These are phyloP conservation scores for Metallyticus violacea DNA, from an alignment of 2,888 invertebrate genomes.

Conservation along the genomic window DNA sequence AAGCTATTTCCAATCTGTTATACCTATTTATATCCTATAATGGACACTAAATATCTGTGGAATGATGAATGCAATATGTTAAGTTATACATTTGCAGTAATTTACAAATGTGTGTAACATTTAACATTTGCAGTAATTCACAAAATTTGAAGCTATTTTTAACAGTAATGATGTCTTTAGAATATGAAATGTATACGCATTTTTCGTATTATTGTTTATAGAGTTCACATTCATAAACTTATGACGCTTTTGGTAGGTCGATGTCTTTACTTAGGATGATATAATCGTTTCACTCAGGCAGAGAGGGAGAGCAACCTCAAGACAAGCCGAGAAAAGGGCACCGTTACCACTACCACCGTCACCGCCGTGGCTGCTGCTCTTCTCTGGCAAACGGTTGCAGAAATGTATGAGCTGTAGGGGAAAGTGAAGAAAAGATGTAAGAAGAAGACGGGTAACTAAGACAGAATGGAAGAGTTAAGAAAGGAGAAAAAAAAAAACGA, in stretches of 20 bases:
- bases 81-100: too few relatives aligned
- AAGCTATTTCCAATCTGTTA: too few relatives aligned
- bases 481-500: neutral
- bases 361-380: neutral
- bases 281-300: neutral
- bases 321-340: constrained; percentile 32
- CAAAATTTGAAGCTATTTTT: too few relatives aligned
- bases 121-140: too few relatives aligned
- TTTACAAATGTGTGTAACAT: too few relatives aligned
- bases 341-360: neutral
- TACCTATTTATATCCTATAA: too few relatives aligned
- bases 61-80: too few relatives aligned
- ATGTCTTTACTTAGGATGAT: neutral
- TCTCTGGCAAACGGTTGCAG: constrained; percentile 28
- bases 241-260: neutral
- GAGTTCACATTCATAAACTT: neutral
- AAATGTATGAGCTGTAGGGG: constrained; percentile 22
- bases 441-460: neutral
- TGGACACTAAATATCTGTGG: too few relatives aligned
- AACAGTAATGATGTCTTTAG: too few relatives aligned
- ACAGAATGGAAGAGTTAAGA: neutral
- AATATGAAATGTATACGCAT: too few relatives aligned
- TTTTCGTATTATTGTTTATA: too few relatives aligned
- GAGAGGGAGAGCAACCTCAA: constrained; percentile 27
- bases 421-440: constrained; percentile 18